Base-by-base conservation (phyloP, 92 coral and sea anemone species). In the Pocillopora meandrina region DNA sequence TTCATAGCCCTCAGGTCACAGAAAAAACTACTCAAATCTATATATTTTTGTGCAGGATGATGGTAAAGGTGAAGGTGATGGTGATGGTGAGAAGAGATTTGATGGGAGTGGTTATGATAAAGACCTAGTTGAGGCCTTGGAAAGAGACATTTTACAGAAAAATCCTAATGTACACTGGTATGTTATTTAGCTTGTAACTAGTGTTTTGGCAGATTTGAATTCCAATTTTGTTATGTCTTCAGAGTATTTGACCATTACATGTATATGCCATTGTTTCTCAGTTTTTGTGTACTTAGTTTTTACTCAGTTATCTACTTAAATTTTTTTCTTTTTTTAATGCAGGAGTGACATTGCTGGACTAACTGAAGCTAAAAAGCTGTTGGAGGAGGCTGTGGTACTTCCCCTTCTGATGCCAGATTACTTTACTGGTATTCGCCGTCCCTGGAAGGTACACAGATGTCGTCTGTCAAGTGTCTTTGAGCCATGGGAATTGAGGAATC, bases 141-240 rank as follows among this genome's bases (percentile, higher is more conserved):
- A 96, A 80, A 75, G 99, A 81, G 99, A 96, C 82, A 96, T 96
- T 73, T 76, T 96, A 36, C 99, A 96, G 82, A 95, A 91, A 70
- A 96, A 96, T 79, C 99, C 99, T 4, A 96, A 96, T 89, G 99
- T 96, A 58, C 99, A 96, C 89, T 96, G 99, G 99, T 96, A 86
- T 69, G 98, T 47, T 23, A 34, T 36, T 49, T 10, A 20, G 12
- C 10, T 14, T 10, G 8, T 16, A 31, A 11, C 56, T 36, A 42
- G 52, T 42, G 52, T 42, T 42, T 42, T 42, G 52, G 52, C 52
- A 42, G 4, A 42, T 42, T 42, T 42, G 52, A 42, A 42, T 42
- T 42, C 52, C 52, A 42, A 42, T 7, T 42, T 42, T 42, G 52
- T 2, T 42, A 3, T 42, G 52, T 42, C 5, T 42, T 42, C 52